A percentile compares a stretch with the other conserved stretches of the same genome.
Conservation (phyloP, 2,797 vertebrate genomes). For the Momotus momota region DNA sequence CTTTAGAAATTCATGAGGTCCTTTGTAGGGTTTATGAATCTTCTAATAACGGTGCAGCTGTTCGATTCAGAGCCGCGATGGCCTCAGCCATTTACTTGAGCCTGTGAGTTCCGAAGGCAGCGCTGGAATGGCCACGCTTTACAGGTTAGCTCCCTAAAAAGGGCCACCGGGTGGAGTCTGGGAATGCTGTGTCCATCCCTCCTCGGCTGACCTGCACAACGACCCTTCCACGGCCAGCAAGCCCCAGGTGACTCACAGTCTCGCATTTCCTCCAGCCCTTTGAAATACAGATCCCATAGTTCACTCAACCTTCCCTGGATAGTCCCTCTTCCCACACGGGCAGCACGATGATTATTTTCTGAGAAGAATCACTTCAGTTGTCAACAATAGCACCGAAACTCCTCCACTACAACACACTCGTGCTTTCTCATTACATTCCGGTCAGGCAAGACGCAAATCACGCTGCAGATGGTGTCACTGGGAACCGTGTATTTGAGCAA, state of each 20-base stretch:
- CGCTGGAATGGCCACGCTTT: background rate
- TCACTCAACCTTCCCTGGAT: background rate
- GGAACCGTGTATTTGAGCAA: background rate
- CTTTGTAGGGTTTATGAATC: slow-evolving; percentile 60
- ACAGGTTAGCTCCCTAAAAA: background rate
- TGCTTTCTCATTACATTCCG: background rate
- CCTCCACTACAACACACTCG: background rate
- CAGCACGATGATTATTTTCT: background rate
- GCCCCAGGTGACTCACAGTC: background rate
- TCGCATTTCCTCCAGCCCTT: background rate
- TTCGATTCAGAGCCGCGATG: slow-evolving; percentile 12
- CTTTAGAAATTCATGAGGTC: slow-evolving; percentile 72
- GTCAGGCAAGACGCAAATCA: background rate
- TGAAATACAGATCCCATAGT: rapidly evolving
- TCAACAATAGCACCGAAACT: background rate
- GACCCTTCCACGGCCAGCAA: background rate
- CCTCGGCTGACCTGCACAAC: background rate
- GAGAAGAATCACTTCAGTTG: background rate
- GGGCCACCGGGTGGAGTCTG: background rate
- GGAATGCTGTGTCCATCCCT: background rate
- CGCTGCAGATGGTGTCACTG: slow-evolving; percentile 32
- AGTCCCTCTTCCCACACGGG: background rate
- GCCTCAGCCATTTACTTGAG: background rate
- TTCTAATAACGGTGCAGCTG: slow-evolving; percentile 61
- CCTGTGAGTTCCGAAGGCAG: background rate